These are phyloP conservation scores for Balanococcus diminutus DNA, from an alignment of 2,888 invertebrate species.

Conservation along the genomic window DNA sequence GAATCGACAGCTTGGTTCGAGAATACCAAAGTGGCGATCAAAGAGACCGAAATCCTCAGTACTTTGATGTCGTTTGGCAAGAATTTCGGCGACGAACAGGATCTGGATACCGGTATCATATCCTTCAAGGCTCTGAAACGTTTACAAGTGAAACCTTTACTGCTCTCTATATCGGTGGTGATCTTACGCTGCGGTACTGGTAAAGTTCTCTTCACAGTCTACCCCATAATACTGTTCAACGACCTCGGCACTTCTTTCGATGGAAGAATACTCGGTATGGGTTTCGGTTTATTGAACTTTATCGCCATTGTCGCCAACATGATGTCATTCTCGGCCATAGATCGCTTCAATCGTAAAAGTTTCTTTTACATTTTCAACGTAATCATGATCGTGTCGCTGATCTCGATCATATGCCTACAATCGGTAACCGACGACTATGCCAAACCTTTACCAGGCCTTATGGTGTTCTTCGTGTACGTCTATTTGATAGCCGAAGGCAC, in stretches of 20 bases:
- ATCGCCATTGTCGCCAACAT: constrained; percentile 11
- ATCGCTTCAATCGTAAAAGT: constrained; percentile 29
- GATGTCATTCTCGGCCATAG: background rate
- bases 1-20: constrained; percentile 29
- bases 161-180: background rate
- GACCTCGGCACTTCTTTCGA: constrained; percentile 13
- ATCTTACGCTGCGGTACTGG: constrained; percentile 42
- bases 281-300: constrained; percentile 32
- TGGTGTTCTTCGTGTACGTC: constrained; percentile 32
- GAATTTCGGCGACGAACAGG: background rate
- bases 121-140: background rate
- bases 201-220: constrained; percentile 37
- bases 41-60: constrained; percentile 36
- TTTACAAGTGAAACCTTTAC: background rate
- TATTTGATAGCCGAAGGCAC: constrained; percentile 16
- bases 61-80: background rate
- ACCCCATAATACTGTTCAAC: constrained; percentile 5
- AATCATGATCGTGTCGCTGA: background rate
- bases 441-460: constrained; percentile 1
- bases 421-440: background rate
- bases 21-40: background rate
- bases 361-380: constrained; percentile 4
- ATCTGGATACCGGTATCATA: background rate
- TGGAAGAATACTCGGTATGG: background rate
- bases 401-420: background rate